phyloP scores from a whole-genome alignment of 2,113 vertebrate genomes.

The Pygoscelis antarcticus region DNA sequence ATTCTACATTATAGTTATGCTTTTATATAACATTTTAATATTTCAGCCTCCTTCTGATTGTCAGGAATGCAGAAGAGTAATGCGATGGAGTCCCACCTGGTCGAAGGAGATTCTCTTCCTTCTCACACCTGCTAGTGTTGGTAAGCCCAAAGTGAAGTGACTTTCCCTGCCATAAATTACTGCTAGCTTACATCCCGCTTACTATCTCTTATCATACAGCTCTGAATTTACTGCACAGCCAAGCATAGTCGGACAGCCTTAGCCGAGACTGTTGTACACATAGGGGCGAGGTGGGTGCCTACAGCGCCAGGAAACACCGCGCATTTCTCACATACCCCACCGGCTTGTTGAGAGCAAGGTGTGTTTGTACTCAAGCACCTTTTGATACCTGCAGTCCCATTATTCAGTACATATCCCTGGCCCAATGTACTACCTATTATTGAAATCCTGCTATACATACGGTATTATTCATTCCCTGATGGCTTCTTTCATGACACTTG shows the following conservation, averaged over 20 bases:
- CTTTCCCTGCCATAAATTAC: background rate
- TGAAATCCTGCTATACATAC: background rate
- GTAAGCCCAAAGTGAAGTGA: background rate
- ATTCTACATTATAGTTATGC: background rate
- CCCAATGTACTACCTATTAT: background rate
- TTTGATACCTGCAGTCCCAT: background rate
- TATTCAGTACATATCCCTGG: background rate
- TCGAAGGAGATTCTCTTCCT: background rate
- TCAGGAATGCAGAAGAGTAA: background rate
- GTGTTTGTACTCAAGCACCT: background rate
- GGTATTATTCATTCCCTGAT: background rate
- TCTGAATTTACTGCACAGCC: background rate
- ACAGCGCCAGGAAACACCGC: background rate
- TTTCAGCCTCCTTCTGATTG: background rate
- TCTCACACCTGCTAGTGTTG: background rate
- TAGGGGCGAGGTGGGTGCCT: background rate
- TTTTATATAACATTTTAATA: background rate
- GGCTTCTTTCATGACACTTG: background rate
- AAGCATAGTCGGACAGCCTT: background rate
- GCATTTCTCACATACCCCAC: background rate
- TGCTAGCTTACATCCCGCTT: background rate
- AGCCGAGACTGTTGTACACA: accelerated
- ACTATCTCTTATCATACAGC: background rate
- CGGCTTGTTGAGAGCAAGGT: background rate
- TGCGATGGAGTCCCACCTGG: background rate